Conservation (phyloP, 2,797 vertebrate genomes). For the Chrosomus eos region DNA sequence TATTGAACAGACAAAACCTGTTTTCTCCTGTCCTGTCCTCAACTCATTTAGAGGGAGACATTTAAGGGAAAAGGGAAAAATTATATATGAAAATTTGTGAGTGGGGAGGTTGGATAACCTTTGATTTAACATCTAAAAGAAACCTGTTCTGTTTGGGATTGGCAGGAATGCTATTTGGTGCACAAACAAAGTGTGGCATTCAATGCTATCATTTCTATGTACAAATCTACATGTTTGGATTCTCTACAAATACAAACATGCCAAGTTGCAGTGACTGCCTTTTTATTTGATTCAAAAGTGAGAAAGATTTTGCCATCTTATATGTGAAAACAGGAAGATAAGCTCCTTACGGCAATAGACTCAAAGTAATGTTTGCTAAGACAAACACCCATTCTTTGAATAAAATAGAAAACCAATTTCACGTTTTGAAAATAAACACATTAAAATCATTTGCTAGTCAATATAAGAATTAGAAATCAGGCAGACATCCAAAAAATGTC, state of each 20-base stretch:
- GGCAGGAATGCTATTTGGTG: neutral
- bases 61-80: neutral
- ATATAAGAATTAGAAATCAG: conserved; percentile 5
- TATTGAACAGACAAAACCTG: neutral
- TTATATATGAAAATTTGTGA: neutral
- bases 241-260: conserved; percentile 53
- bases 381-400: conserved; percentile 23
- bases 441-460: conserved; percentile 15
- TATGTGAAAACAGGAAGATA: conserved; percentile 31
- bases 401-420: conserved; percentile 17
- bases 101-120: no score
- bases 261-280: conserved; percentile 50
- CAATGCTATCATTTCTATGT: neutral
- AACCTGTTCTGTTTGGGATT: neutral
- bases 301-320: conserved; percentile 42
- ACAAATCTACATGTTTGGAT: neutral
- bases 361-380: conserved; percentile 3
- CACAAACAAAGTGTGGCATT: neutral
- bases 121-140: neutral
- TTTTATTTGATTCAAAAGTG: conserved; percentile 58
- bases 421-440: conserved; percentile 28
- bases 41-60: neutral
- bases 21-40: neutral
- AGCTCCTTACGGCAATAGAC: neutral
- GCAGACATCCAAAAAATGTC: conserved; percentile 33